Base-by-base conservation (phyloP, 37 sponge, comb jelly and placozoan genomes). In the Cladorhizidae sp. region DNA sequence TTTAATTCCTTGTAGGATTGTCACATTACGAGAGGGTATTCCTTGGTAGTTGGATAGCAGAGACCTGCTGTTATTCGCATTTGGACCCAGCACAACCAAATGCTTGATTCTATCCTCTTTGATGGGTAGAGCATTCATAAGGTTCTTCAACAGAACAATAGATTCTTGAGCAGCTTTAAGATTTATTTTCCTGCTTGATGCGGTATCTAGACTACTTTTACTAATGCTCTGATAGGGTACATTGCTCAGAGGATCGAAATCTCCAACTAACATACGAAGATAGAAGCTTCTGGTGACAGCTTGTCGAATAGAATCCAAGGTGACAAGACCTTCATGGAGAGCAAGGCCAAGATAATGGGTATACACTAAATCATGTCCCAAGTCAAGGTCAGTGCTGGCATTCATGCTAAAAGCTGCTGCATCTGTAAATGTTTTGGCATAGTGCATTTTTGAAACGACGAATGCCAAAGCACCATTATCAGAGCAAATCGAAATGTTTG, bases 361-460 rank as follows among this genome's bases (percentile, higher is more conserved):
- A 55, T 91, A 87, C 0, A 87, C 42, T 20, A 36, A 50, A 83
- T 91, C 88, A 75, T 72, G 64, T 12, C 92, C 92, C 33, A 91
- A 40, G 51, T 91, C 92, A 1, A 91, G 54, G 37, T 91, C 92
- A 7, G 88, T 91, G 18, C 80, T 57, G 29, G 92, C 92, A 68
- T 91, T 83, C 83, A 91, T 91, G 36, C 88, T 72, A 31, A 91
- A 70, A 32, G 85, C 92, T n/a, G 92, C 92, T 33, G 74, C 74
- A 28, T 32, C 5, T 7, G 7, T 32, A 35, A 83, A 87, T 3
- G 83, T 63, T 1, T 76, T 83, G 20, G 59, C 83, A 73, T 76
- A 91, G 54, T 91, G 84, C 23, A 87, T 88, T 1, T 74, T 40
- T 2, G 45, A 0, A 50, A 64, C 64, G 18, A 91, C 88, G 21